These are phyloP conservation scores for Atethmia centrago DNA, from an alignment of 2,888 invertebrate species.

Conservation along the genomic window DNA sequence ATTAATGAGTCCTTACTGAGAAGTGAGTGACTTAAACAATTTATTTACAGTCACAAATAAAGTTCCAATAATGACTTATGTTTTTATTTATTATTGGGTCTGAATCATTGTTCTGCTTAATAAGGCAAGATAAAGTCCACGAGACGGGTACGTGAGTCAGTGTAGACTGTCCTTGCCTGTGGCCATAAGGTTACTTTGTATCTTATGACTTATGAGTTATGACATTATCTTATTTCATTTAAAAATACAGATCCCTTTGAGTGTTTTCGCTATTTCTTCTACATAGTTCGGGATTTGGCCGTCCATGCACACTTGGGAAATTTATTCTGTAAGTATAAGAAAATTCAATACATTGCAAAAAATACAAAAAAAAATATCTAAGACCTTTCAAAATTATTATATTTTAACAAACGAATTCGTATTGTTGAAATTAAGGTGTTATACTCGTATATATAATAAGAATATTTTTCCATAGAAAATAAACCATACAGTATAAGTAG, in stretches of 20 bases:
- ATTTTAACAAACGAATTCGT: background rate
- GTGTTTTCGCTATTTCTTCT: background rate
- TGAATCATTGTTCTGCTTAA: slow-evolving; percentile 48
- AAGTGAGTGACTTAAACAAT: slow-evolving; percentile 29
- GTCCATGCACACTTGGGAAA: background rate
- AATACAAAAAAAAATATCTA: background rate
- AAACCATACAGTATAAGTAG: background rate
- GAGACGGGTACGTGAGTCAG: slow-evolving; percentile 40
- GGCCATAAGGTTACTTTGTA: background rate
- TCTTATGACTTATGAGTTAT: background rate
- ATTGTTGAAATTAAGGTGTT: background rate
- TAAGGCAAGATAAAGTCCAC: slow-evolving; percentile 28
- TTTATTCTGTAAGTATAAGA: no score
- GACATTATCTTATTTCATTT: background rate
- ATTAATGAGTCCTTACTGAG: slow-evolving; percentile 12
- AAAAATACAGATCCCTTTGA: background rate
- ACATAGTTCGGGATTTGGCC: background rate
- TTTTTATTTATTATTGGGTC: slow-evolving; percentile 35
- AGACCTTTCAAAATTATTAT: no score
- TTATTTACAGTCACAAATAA: slow-evolving; percentile 23
- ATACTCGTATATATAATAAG: background rate
- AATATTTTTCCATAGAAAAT: background rate
- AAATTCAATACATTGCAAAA: background rate
- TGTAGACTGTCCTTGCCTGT: background rate
- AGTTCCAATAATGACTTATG: slow-evolving; percentile 38